phyloP scores from a whole-genome alignment of 2,113 vertebrate genomes.

The Phrynocephalus versicolor region DNA sequence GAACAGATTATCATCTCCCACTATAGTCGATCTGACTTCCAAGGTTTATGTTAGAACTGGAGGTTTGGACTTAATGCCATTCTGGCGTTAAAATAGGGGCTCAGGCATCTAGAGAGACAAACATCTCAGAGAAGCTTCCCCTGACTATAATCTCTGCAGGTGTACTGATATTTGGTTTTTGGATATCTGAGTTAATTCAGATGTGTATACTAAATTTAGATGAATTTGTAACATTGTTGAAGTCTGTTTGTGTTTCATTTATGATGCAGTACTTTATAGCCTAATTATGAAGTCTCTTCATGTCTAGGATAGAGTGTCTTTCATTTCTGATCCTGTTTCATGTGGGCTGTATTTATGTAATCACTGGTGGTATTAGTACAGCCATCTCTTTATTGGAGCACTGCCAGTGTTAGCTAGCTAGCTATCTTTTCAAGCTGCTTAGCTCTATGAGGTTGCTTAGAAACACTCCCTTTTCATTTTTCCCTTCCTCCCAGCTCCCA shows the following conservation, averaged over 20 bases:
- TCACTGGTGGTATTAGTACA: slow-evolving; percentile 44
- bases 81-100: too few relatives aligned
- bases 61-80: too few relatives aligned
- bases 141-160: too few relatives aligned
- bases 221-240: not conserved
- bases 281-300: slow-evolving; percentile 31
- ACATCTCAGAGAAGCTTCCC: not conserved
- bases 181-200: not conserved
- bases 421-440: slow-evolving; percentile 66
- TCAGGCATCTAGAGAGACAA: too few relatives aligned
- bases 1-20: too few relatives aligned
- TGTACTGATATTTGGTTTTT: too few relatives aligned
- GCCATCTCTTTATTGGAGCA: slow-evolving; percentile 64
- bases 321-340: slow-evolving; percentile 55
- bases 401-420: slow-evolving; percentile 71
- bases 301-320: slow-evolving; percentile 53
- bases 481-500: slow-evolving; percentile 61
- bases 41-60: too few relatives aligned
- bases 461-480: slow-evolving; percentile 69
- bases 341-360: slow-evolving; percentile 42
- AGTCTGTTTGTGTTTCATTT: not conserved
- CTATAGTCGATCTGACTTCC: too few relatives aligned
- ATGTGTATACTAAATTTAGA: not conserved
- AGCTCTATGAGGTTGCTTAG: slow-evolving; percentile 76
- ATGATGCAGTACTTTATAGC: not conserved